phyloP scores from a whole-genome alignment of 2,113 vertebrate species.

The Ciconia stormi region DNA sequence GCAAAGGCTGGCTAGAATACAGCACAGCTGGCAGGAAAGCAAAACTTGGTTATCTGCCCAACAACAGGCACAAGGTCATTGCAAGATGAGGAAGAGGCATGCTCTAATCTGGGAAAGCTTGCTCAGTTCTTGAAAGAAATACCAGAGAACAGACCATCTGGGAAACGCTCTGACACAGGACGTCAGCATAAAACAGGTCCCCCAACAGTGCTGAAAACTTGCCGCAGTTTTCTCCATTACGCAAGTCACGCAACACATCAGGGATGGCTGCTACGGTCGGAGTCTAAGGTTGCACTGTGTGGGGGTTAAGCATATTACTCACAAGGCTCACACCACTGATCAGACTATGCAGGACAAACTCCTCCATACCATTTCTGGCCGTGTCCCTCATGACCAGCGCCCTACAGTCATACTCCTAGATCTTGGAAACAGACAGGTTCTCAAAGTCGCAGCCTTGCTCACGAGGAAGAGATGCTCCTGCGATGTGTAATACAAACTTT shows the following conservation, averaged over 20 bases:
- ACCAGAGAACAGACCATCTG: neutral
- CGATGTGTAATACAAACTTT: rapidly evolving
- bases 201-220: neutral
- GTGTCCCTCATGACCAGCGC: rapidly evolving
- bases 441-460: neutral
- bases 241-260: neutral
- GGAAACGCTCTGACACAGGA: neutral
- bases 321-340: no score
- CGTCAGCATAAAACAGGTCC: neutral
- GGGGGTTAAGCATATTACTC: neutral
- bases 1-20: neutral
- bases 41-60: neutral
- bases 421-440: neutral
- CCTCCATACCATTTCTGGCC: rapidly evolving
- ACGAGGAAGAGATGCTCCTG: neutral
- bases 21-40: neutral
- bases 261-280: rapidly evolving
- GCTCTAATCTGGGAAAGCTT: neutral
- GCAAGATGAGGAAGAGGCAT: neutral
- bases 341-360: rapidly evolving
- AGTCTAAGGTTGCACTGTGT: neutral
- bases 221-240: neutral
- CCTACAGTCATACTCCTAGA: neutral
- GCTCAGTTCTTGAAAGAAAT: neutral
- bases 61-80: neutral